Conservation (phyloP, 2,797 vertebrate genomes). For the Allobates femoralis region DNA sequence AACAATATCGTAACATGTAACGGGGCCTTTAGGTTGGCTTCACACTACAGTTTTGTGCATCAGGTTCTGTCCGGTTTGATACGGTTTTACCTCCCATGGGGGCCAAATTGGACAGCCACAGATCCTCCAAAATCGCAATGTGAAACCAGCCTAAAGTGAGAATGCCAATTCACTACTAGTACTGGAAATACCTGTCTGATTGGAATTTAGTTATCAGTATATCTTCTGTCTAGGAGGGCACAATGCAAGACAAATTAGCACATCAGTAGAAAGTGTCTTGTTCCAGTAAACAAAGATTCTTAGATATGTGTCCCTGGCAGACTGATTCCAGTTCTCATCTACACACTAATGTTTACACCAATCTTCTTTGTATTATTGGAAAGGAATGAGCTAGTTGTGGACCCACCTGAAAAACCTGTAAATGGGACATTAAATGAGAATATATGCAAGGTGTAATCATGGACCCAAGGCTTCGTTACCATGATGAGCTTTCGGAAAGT, state of each 20-base stretch:
- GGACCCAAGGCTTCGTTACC: too few relatives aligned
- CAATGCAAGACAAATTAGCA: slow-evolving; percentile 44
- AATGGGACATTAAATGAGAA: not conserved
- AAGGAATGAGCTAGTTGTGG: not conserved
- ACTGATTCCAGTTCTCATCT: slow-evolving; percentile 9
- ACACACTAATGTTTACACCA: slow-evolving; percentile 8
- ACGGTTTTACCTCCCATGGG: too few relatives aligned
- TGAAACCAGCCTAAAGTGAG: too few relatives aligned
- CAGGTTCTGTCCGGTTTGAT: too few relatives aligned
- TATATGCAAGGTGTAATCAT: not conserved
- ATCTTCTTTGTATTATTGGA: not conserved
- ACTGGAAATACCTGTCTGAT: not conserved
- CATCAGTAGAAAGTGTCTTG: slow-evolving; percentile 22
- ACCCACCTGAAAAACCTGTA: not conserved
- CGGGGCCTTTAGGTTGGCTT: too few relatives aligned
- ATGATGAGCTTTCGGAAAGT: too few relatives aligned
- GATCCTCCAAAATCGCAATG: too few relatives aligned
- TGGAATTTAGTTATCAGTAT: slow-evolving; percentile 20
- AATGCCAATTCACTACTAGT: too few relatives aligned
- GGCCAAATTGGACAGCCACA: too few relatives aligned
- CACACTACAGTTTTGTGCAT: too few relatives aligned
- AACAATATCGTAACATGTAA: too few relatives aligned
- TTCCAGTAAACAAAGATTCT: slow-evolving; percentile 26
- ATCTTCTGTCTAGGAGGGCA: not conserved
- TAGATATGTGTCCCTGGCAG: slow-evolving; percentile 19